Evolutionary conservation across 2,888 invertebrate genomes (phyloP).

Genomic region (Nephrotoma appendiculata): DNA sequence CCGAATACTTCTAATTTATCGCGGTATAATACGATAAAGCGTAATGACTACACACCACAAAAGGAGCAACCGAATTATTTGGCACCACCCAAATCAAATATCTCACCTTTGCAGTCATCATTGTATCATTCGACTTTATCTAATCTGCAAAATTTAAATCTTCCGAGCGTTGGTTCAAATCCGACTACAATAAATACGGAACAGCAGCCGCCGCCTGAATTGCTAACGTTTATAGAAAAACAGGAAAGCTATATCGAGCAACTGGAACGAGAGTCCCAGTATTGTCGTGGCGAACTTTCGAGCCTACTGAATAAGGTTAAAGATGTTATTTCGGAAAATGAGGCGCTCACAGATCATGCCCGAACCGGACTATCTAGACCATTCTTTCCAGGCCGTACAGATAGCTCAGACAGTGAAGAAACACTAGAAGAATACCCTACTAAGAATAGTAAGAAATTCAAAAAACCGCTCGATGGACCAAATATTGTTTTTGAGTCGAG

Average conservation of each 20-base stretch:
- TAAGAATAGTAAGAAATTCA: slow-evolving; percentile 18
- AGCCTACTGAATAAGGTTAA: slow-evolving; percentile 67
- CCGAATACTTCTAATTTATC: slow-evolving; percentile 24
- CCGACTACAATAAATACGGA: slow-evolving; percentile 27
- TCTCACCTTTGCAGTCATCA: neutral
- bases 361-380: slow-evolving; percentile 49
- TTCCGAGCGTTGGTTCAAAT: slow-evolving; percentile 7
- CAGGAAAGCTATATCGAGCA: slow-evolving; percentile 82
- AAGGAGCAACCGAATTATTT: neutral
- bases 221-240: slow-evolving; percentile 66
- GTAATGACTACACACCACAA: neutral
- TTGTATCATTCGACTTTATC: neutral
- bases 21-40: slow-evolving; percentile 5
- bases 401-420: slow-evolving; percentile 41
- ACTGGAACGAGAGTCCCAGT: slow-evolving; percentile 69
- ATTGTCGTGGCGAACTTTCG: slow-evolving; percentile 65
- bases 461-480: slow-evolving; percentile 47
- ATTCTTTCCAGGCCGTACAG: slow-evolving; percentile 34
- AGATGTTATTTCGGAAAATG: slow-evolving; percentile 74
- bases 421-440: slow-evolving; percentile 12
- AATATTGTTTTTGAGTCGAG: slow-evolving; percentile 72
- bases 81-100: neutral
- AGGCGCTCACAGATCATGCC: slow-evolving; percentile 62
- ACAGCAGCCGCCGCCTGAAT: slow-evolving; percentile 42
- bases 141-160: neutral